Percentiles rank a stretch among this genome's conserved stretches.
Conservation (phyloP, 2,797 vertebrate species). For the Malurus splendens region DNA sequence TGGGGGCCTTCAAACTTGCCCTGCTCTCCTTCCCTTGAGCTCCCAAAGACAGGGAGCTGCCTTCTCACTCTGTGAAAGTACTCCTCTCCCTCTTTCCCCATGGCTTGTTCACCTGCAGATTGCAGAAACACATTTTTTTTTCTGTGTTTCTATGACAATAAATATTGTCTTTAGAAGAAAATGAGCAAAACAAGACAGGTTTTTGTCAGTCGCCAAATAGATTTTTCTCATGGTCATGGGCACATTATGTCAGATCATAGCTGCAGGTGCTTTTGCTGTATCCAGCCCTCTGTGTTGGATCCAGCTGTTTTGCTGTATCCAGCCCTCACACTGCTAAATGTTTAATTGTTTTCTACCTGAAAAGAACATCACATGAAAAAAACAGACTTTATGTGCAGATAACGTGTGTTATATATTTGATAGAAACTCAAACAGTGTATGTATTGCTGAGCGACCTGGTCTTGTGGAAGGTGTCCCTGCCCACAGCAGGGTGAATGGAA, state of each 20-base stretch:
- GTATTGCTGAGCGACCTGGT: not conserved
- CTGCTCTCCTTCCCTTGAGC: not conserved
- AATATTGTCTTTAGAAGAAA: not conserved
- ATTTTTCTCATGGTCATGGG: not conserved
- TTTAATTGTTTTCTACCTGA: not conserved
- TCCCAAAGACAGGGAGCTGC: not conserved
- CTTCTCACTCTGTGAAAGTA: rapidly evolving
- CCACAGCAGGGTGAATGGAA: not conserved
- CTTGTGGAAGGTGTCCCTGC: not conserved
- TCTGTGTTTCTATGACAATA: not conserved
- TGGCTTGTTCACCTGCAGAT: not conserved
- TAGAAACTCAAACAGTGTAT: not conserved
- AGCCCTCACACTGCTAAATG: not conserved
- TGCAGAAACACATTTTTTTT: not conserved
- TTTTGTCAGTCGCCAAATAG: not conserved
- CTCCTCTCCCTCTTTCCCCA: not conserved
- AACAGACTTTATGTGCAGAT: not conserved
- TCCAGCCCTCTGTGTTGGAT: not conserved
- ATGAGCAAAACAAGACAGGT: not conserved
- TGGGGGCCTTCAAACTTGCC: not conserved
- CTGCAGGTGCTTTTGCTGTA: not conserved
- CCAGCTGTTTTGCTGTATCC: not conserved
- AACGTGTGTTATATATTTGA: not conserved
- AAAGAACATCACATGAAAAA: not conserved
- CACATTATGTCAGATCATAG: not conserved